phyloP scores from a whole-genome alignment of 2,888 invertebrate genomes.

The Spilarctia lutea region DNA sequence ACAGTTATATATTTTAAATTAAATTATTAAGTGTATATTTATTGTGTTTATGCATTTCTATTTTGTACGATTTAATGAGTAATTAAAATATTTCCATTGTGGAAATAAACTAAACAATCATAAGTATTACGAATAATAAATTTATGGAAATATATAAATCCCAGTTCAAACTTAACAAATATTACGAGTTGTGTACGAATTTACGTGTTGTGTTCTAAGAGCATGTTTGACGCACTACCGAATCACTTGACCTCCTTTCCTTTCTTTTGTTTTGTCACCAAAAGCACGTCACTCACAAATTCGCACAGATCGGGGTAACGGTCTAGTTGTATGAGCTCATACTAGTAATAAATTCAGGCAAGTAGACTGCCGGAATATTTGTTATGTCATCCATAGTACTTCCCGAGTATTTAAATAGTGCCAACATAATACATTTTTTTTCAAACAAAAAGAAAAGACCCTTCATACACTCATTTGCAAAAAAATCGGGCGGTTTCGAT shows the following conservation, averaged over 20 bases:
- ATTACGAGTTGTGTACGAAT: not conserved
- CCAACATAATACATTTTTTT: not conserved
- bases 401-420: not conserved
- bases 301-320: conserved; percentile 2
- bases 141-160: too few relatives aligned
- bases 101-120: not conserved
- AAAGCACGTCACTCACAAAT: conserved; percentile 3
- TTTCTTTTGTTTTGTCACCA: conserved; percentile 17
- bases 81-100: not conserved
- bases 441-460: too few relatives aligned
- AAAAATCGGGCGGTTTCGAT: too few relatives aligned
- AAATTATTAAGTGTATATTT: too few relatives aligned
- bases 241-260: conserved; percentile 17
- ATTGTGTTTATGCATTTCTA: not conserved
- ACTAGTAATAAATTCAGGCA: not conserved
- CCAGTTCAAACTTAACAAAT: too few relatives aligned
- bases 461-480: too few relatives aligned
- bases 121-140: not conserved
- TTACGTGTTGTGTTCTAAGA: not conserved
- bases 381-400: not conserved
- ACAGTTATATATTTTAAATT: too few relatives aligned
- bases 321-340: conserved; percentile 3
- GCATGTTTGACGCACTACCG: conserved; percentile 1
- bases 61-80: not conserved
- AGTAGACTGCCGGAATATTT: not conserved